phyloP scores from a whole-genome alignment of 1,140 invertebrate species.

The Berghia stephanieae region DNA sequence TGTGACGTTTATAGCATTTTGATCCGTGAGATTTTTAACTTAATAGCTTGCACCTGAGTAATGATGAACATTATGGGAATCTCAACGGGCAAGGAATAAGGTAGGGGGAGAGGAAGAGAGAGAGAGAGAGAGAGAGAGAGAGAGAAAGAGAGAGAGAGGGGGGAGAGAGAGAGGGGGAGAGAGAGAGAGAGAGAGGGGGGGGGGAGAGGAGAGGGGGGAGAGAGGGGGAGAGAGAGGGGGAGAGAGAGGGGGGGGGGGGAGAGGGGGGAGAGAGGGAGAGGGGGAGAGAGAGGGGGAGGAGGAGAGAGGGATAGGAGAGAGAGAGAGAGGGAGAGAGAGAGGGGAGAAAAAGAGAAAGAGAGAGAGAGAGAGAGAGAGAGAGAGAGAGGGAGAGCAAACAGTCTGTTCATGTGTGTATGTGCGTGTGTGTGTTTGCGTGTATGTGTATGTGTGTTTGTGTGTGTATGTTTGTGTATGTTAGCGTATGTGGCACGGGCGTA shows the following conservation, averaged over 20 bases:
- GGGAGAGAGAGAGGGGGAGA: neutral
- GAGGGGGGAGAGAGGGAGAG: neutral
- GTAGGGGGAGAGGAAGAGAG: neutral
- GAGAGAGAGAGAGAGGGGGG: neutral
- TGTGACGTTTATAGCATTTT: too few species aligned
- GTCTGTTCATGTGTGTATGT: neutral
- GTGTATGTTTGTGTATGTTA: too few species aligned
- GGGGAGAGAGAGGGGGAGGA: neutral
- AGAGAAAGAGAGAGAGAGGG: neutral
- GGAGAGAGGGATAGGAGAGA: neutral
- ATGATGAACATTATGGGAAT: too few species aligned
- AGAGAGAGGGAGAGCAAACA: neutral
- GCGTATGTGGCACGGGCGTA: neutral
- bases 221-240: neutral
- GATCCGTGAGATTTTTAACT: too few species aligned
- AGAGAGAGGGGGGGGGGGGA: neutral
- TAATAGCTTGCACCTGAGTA: too few species aligned
- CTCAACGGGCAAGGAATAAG: too few species aligned
- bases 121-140: neutral
- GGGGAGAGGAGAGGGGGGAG: neutral
- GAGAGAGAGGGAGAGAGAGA: neutral
- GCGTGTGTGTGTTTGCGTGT: too few species aligned
- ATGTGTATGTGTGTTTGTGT: too few species aligned
- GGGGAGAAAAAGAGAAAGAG: neutral
- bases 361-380: conserved; percentile 20